These are phyloP conservation scores for Aphis gossypii DNA, from an alignment of 1,140 invertebrate genomes.

Conservation along the genomic window DNA sequence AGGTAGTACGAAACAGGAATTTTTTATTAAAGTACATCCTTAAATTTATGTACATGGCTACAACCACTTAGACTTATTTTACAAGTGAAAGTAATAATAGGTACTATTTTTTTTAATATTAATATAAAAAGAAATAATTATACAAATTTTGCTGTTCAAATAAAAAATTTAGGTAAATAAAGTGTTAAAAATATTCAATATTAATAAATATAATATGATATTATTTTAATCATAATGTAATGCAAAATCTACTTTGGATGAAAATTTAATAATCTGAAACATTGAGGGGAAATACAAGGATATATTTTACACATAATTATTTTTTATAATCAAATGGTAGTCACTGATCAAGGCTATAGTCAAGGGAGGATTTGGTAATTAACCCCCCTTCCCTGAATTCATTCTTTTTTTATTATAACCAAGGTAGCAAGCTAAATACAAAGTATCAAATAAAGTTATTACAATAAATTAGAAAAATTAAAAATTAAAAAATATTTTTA, in stretches of 20 bases:
- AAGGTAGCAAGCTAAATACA: neutral
- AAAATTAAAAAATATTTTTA: neutral
- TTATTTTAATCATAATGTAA: neutral
- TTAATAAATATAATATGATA: neutral
- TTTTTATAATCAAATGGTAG: neutral
- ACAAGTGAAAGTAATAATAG: neutral
- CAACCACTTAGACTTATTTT: neutral
- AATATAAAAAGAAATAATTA: neutral
- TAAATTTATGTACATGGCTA: neutral
- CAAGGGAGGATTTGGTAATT: neutral
- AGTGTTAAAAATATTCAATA: neutral
- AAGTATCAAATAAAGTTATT: no score
- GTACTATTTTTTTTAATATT: neutral
- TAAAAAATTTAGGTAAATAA: neutral
- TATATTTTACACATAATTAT: neutral
- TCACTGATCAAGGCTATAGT: neutral
- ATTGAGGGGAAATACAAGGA: neutral
- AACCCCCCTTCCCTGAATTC: neutral
- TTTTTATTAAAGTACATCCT: neutral
- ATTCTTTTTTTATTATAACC: neutral
- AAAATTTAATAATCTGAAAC: neutral
- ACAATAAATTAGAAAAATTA: neutral
- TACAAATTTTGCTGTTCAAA: neutral
- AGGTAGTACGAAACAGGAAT: neutral
- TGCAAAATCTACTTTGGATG: neutral